Evolutionary conservation across 2,888 invertebrate genomes (phyloP).

Genomic region (Cheilosia variabilis): DNA sequence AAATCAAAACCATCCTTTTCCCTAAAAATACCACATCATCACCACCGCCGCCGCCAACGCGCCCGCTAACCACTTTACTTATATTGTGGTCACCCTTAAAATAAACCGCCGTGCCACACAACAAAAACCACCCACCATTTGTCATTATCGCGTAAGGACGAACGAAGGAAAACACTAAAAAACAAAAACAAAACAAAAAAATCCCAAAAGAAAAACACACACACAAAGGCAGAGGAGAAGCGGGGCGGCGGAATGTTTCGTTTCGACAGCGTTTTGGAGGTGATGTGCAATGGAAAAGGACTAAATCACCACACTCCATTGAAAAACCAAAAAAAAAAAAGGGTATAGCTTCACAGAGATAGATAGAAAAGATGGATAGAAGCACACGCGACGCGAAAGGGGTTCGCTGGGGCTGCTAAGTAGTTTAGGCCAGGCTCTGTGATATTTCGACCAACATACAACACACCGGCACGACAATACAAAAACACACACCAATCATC

Average conservation of each 20-base stretch:
- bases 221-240: conserved; percentile 37
- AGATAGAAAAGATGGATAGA: conserved; percentile 49
- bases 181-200: conserved; percentile 41
- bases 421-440: conserved; percentile 36
- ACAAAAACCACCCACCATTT: conserved; percentile 70
- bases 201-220: conserved; percentile 53
- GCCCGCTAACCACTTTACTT: conserved; percentile 57
- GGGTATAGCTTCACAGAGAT: conserved; percentile 49
- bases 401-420: not conserved
- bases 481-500: conserved; percentile 55
- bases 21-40: conserved; percentile 72
- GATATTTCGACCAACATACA: conserved; percentile 56
- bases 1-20: conserved; percentile 74
- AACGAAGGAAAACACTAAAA: conserved; percentile 55
- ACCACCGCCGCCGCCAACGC: conserved; percentile 28
- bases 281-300: conserved; percentile 71
- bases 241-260: conserved; percentile 18
- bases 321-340: conserved; percentile 53
- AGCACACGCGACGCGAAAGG: conserved; percentile 45
- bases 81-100: conserved; percentile 75
- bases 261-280: conserved; percentile 36
- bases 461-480: conserved; percentile 13
- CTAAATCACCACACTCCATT: conserved; percentile 73
- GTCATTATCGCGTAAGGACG: conserved; percentile 75
- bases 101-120: conserved; percentile 65